Evolutionary conservation across 2,797 vertebrate species (phyloP), one percentile per base, ranked within the genome.

Genomic region (Helicolenus hilgendorfi): DNA sequence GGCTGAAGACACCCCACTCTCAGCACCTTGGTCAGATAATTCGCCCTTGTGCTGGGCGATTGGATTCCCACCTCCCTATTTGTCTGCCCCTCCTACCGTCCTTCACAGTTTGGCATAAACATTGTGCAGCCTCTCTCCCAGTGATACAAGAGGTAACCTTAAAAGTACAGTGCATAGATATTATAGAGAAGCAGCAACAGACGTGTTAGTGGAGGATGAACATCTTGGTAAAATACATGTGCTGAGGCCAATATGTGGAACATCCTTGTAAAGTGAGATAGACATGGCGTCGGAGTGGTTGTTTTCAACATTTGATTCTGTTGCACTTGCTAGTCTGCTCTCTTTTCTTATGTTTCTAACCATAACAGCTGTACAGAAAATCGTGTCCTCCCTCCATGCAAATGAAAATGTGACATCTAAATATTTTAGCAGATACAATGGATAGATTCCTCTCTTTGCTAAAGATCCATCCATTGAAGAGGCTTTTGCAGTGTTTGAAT

Each of bases 1-100:
- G 88, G 92, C 91, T 95, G 89, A 93, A 95, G 96, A 96, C 95
- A 93, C 95, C 93, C 91, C 91, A 92, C 95, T 94, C 96, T 88
- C 89, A 89, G 91, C 92, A 96, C 96, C 96, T 96, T 95, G 96
- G 94, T 96, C 97, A 96, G 96, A 96, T 97, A 97, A 96, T 96
- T 96, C 9, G 92, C 92, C 95, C 96, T 96, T 95, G 96, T 91
- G 82, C 84, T 80, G 94, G 92, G 91, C 88, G 93, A 96, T 96
- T 96, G 94, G 94, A 96, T 96, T 96, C 95, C 93, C 91, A 92
- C 90, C 91, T 93, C 92, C 89, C 93, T 86, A 80, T 94, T 91
- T 91, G 93, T 91, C 83, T 79, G 85, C 89, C 86, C 92, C 91
- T 91, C 92, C 92, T 78, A 83, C 87, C 85, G 96, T 93, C 96